Conservation (phyloP, 2,113 vertebrate genomes). For the Ancistrus triradiatus region DNA sequence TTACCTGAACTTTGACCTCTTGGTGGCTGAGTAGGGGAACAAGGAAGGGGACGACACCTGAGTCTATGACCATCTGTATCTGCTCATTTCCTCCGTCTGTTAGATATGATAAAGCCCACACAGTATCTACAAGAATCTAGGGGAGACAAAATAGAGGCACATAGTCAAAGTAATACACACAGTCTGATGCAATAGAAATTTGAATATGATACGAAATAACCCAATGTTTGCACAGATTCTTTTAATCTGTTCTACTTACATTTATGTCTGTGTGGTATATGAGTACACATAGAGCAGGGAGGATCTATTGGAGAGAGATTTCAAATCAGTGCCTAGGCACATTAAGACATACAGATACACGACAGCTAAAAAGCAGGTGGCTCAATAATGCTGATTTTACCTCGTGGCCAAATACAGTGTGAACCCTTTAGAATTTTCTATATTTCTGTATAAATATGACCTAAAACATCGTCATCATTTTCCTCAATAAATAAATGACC, state of each 20-base stretch:
- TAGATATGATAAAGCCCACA: constrained; percentile 97
- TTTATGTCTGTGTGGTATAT: constrained; percentile 99
- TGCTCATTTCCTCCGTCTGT: constrained; percentile 98
- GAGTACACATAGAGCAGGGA: constrained; percentile 95
- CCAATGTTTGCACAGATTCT: background rate
- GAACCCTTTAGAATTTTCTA: too few species aligned
- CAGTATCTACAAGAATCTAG: constrained; percentile 98
- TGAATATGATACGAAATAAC: too few species aligned
- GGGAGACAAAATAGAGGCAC: background rate
- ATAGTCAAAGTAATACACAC: background rate
- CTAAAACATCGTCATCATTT: too few species aligned
- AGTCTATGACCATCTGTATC: constrained; percentile 99
- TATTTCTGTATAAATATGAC: too few species aligned
- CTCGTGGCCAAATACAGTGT: too few species aligned
- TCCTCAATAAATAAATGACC: too few species aligned
- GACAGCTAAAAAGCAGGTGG: too few species aligned
- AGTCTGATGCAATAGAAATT: background rate
- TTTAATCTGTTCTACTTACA: constrained; percentile 73
- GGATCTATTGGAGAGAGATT: constrained; percentile 72
- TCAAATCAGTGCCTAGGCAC: background rate
- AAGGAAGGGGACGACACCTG: constrained; percentile 94
- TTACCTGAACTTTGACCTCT: constrained; percentile 99
- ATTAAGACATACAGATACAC: too few species aligned
- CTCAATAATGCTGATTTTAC: too few species aligned
- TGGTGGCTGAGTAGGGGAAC: constrained; percentile 97